A percentile compares a stretch with the other conserved stretches of the same genome.
Conservation (phyloP, 2,888 invertebrate species). For the Sarcophaga variegata region DNA sequence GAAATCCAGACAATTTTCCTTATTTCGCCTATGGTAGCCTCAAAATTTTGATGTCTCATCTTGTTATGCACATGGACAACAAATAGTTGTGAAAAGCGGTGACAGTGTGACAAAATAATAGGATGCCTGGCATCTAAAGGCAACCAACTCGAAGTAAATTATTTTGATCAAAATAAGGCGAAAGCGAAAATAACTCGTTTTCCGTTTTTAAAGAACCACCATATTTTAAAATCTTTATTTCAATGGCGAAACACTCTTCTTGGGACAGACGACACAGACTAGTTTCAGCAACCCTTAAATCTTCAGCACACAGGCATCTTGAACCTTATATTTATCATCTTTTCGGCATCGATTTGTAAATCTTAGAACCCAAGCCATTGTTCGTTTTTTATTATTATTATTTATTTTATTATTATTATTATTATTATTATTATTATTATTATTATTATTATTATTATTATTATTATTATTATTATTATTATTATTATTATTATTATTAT, state of each 20-base stretch:
- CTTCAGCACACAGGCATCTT: too few relatives aligned
- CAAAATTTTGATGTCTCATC: slow-evolving; percentile 54
- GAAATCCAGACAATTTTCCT: slow-evolving; percentile 59
- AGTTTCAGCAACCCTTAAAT: too few relatives aligned
- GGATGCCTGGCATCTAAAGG: slow-evolving; percentile 16
- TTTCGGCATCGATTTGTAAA: too few relatives aligned
- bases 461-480: too few relatives aligned
- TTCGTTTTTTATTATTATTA: neutral
- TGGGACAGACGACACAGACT: neutral
- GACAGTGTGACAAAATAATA: neutral
- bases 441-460: too few relatives aligned
- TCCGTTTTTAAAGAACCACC: neutral
- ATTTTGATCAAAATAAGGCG: slow-evolving; percentile 44
- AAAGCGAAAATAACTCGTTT: slow-evolving; percentile 25
- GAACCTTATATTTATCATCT: too few relatives aligned
- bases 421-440: too few relatives aligned
- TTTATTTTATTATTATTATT: too few relatives aligned
- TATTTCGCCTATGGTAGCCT: slow-evolving; percentile 40
- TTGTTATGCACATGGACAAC: slow-evolving; percentile 14
- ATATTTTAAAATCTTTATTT: neutral
- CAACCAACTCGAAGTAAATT: slow-evolving; percentile 19
- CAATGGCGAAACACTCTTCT: neutral
- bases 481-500: too few relatives aligned
- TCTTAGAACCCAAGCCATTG: neutral
- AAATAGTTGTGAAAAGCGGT: slow-evolving; percentile 6